These are phyloP conservation scores for Xanthia togata DNA, from an alignment of 2,888 invertebrate species.

Conservation along the genomic window DNA sequence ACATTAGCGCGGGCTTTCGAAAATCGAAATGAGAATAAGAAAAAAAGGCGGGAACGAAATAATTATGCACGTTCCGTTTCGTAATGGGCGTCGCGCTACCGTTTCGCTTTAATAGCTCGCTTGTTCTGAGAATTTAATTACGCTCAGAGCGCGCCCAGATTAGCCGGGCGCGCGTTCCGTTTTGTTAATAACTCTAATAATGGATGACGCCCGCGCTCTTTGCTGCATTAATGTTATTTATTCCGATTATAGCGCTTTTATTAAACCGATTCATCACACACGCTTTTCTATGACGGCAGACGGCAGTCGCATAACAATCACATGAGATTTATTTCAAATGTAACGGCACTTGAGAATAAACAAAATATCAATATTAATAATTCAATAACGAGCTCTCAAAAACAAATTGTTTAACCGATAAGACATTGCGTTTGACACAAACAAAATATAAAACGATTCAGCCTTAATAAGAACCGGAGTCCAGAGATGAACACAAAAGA, in stretches of 20 bases:
- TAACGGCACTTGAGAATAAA: slow-evolving; percentile 72
- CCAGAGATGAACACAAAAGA: slow-evolving; percentile 90
- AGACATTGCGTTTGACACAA: slow-evolving; percentile 84
- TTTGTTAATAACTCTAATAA: slow-evolving; percentile 89
- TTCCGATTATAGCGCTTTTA: slow-evolving; percentile 74
- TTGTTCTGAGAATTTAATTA: slow-evolving; percentile 90
- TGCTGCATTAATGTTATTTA: slow-evolving; percentile 74
- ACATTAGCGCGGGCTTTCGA: slow-evolving; percentile 87
- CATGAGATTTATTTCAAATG: slow-evolving; percentile 66
- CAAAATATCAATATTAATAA: slow-evolving; percentile 85
- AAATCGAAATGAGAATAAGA: slow-evolving; percentile 86
- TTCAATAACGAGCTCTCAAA: slow-evolving; percentile 88
- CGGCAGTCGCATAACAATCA: slow-evolving; percentile 46
- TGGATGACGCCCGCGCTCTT: slow-evolving; percentile 84
- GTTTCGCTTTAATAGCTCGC: slow-evolving; percentile 89
- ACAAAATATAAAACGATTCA: slow-evolving; percentile 86
- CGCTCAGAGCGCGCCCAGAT: slow-evolving; percentile 85
- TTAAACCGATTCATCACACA: slow-evolving; percentile 70
- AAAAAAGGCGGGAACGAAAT: slow-evolving; percentile 90
- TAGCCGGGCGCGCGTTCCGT: slow-evolving; percentile 86
- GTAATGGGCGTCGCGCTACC: slow-evolving; percentile 90
- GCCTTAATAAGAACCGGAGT: slow-evolving; percentile 88
- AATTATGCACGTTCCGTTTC: slow-evolving; percentile 90
- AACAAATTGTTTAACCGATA: slow-evolving; percentile 90
- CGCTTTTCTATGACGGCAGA: slow-evolving; percentile 47